These are phyloP conservation scores for Zaprionus tsacasi DNA, from an alignment of 1,140 invertebrate species.

Conservation along the genomic window DNA sequence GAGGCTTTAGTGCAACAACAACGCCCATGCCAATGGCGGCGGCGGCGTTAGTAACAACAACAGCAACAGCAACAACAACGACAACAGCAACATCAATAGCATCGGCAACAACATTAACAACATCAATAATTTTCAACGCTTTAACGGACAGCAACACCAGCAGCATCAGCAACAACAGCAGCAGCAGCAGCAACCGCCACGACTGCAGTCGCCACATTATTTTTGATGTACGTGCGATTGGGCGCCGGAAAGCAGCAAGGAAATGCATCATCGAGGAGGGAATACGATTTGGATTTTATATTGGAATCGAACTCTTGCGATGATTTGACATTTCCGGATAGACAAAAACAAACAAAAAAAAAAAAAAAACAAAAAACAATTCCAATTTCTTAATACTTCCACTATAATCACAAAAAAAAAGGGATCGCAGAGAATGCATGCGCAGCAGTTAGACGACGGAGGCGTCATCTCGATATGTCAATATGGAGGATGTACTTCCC, in stretches of 20 bases:
- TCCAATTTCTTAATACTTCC: constrained; percentile 7
- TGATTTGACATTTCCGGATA: neutral
- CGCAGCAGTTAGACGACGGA: neutral
- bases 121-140: constrained; percentile 27
- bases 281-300: neutral
- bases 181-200: constrained; percentile 29
- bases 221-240: constrained; percentile 41
- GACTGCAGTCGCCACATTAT: constrained; percentile 41
- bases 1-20: constrained; percentile 87
- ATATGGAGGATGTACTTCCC: neutral
- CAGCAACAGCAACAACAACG: neutral
- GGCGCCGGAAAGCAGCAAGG: neutral
- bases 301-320: neutral
- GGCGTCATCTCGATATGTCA: neutral
- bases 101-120: constrained; percentile 31
- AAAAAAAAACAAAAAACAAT: neutral
- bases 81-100: constrained; percentile 10
- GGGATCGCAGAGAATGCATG: constrained; percentile 1
- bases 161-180: constrained; percentile 20
- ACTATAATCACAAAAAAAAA: neutral
- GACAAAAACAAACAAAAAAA: too few relatives aligned
- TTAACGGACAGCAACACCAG: constrained; percentile 31
- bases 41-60: constrained; percentile 19
- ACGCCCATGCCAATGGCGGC: constrained; percentile 30
- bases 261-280: neutral